Evolutionary conservation across 2,888 invertebrate genomes (phyloP), one percentile per base, ranked within the genome.

Genomic region (Sialis lutaria): DNA sequence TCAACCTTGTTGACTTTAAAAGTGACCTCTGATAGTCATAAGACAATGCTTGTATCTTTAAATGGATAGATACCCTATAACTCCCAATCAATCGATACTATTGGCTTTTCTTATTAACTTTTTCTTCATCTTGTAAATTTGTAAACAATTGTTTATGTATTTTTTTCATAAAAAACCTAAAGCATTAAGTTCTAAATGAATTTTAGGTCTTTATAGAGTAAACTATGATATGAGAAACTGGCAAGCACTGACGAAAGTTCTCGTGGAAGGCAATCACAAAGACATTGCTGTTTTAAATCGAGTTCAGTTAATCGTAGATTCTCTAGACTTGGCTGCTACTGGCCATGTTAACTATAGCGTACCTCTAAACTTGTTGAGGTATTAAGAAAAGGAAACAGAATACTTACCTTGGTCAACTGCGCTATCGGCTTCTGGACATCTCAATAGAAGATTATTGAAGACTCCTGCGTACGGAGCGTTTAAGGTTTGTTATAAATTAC

Each of bases 251-350:
- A 62, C 64, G 3, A 54, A 65, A 2, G 69, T 77, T 0, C 63
- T 88, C 44, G 70, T 73, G 51, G 70, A 72, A 33, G 63, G 67
- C 1, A 65, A 69, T 6, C 74, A 65, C 52, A 48, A 60, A 1
- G 57, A 57, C 10, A 75, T 92, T 41, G 76, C 82, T 9, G 65
- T 71, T 4, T 67, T 83, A 48, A 89, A 84, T 55, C 68, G 91
- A 33, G 89, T 88, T 1, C 85, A 89, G 58, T 67, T 95, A 12
- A 67, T 95, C 42, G 79, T 86, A 45, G 92, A 95, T 61, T 75
- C 81, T 0, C 72, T 82, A 50, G 80, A 77, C 51, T 66, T 82
- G 22, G 82, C 83, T 30, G 76, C 75, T 53, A 64, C 73, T 22
- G 77, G 76, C 34, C 65, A 77, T 47, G 65, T 83, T 10, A 70